Percentiles rank a stretch among this genome's conserved stretches.
phyloP scores from a whole-genome alignment of 2,797 vertebrate species.

The Aulostomus chinensis region DNA sequence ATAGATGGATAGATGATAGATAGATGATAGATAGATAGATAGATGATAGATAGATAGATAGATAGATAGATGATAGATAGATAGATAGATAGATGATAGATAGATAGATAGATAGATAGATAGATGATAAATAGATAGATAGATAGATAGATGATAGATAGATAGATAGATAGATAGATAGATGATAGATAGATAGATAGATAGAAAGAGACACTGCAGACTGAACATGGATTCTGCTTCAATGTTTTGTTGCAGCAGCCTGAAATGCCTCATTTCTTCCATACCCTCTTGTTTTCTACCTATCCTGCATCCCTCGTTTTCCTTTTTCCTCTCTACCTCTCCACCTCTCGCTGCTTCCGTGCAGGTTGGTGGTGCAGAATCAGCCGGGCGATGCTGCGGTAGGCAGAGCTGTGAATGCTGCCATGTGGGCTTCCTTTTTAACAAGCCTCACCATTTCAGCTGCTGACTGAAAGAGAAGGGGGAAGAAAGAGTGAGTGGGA shows the following conservation, averaged over 20 bases:
- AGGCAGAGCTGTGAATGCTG: conserved; percentile 64
- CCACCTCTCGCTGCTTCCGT: background rate
- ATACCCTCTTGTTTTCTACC: conserved; percentile 5
- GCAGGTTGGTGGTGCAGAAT: conserved; percentile 46
- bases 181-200: no score
- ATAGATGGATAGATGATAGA: no score
- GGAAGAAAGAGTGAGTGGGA: background rate
- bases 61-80: no score
- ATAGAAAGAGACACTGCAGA: background rate
- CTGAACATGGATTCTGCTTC: conserved; percentile 11
- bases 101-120: no score
- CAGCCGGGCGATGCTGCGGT: conserved; percentile 53
- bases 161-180: no score
- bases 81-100: no score
- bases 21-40: no score
- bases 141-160: no score
- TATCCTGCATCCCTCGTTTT: no score
- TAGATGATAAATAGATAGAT: no score
- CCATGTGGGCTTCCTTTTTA: conserved; percentile 64
- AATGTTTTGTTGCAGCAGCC: conserved; percentile 28
- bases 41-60: no score
- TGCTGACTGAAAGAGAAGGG: conserved; percentile 55
- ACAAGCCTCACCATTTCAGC: conserved; percentile 73
- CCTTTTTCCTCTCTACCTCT: background rate
- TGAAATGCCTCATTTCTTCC: conserved; percentile 41